Evolutionary conservation across 2,888 invertebrate genomes (phyloP), one percentile per base, ranked within the genome.

Genomic region (Charanyca ferruginea): DNA sequence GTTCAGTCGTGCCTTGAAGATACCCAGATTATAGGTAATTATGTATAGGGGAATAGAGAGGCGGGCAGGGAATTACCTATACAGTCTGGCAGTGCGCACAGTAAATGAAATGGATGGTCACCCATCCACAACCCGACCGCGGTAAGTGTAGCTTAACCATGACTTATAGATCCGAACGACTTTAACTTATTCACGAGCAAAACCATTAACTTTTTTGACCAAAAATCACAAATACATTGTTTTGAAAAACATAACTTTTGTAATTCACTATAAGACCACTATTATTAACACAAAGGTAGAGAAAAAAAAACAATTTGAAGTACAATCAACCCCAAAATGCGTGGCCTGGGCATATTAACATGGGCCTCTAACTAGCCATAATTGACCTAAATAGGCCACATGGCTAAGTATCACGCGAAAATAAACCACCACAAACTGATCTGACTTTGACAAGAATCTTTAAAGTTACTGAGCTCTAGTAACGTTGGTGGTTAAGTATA

Each of bases 341-440:
- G 83, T 86, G 85, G 82, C 42, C 65, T 55, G 23, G 60, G 78
- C 75, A 79, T 84, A 86, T 86, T 85, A 86, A 82, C 77, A 71
- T 69, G 63, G 38, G 11, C 55, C 73, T 57, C 54, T 72, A 72
- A 75, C 71, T 60, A 66, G 45, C 8, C 7, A 22, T 70, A 72
- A 79, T 79, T 86, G 80, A 83, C 86, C 85, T 23, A 63, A 53
- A 80, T 80, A 47, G 1, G 7, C 1, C 20, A 61, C 44, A 85
- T 75, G 53, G 69, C 65, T 35, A 44, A 3, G 18, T 35, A 57
- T 20, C 86, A 85, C 86, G 85, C 85, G 41, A 85, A 58, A 45
- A 2, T 0, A n/a, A n/a, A 13, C 85, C 58, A 78, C 0, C 0
- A 4, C 16, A 1, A 35, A 18, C n/a, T 48, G 55, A 62, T 13